Base-by-base conservation (phyloP, 1,140 invertebrate genomes). In the Panagrolaimus sp. region DNA sequence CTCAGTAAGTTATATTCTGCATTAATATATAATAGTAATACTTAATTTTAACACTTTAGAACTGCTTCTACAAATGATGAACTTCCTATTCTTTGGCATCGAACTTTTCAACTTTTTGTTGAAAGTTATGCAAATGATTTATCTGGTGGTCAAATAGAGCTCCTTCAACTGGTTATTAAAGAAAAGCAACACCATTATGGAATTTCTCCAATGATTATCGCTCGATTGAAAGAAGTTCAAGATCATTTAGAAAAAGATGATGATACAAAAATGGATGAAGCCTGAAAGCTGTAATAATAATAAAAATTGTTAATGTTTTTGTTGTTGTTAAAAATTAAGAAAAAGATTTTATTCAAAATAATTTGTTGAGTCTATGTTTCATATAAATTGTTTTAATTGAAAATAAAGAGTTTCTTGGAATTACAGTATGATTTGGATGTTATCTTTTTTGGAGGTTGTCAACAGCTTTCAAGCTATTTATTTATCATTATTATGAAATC, bases 91-190 rank as follows among this genome's bases (percentile, higher is more conserved):
- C 51, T 57, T 7, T 57, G 51, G 51, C 51, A 57, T 13, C 11
- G n/a, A 11, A 27, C 51, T 27, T 27, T 57, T 9, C 51, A 25
- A 25, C 51, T 57, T 27, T 57, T 57, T 27, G 51, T 57, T 27
- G 51, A 57, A 57, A 25, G 20, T 16, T 57, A 57, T 27, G 51
- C 51, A 11, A 57, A 57, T 23, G 51, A 57, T 13, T 27, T 57
- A 9, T 57, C 51, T 27, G 51, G 51, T 27, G 2, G 20, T 5
- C 51, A 57, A 57, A 27, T 57, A 1, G 9, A n/a, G 1, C 51
- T 57, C 9, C 20, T 57, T 1, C 51, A 57, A 20, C 51, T 57
- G 3, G 20, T 57, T 57, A 11, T 27, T 11, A 57, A 57, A 27
- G 51, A 57, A 16, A 57, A 57, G 27, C 51, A 57, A 27, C 20